These are phyloP conservation scores for Brachionus manjavacas DNA, from an alignment of 1,140 invertebrate species.

Conservation along the genomic window DNA sequence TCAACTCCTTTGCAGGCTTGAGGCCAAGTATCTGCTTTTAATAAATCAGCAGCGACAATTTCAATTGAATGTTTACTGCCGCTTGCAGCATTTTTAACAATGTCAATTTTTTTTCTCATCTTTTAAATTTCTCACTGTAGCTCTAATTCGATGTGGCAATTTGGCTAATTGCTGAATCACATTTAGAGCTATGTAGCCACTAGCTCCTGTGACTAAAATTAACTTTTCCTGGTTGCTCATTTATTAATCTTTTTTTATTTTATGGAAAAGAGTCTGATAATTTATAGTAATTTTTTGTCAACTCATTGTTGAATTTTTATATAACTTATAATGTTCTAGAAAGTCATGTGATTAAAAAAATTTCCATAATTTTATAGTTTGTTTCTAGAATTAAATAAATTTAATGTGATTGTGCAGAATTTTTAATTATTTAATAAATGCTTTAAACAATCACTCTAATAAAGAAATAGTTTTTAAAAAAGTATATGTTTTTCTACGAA, in stretches of 20 bases:
- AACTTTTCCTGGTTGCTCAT: slow-evolving; percentile 18
- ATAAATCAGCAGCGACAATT: slow-evolving; percentile 54
- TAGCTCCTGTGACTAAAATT: slow-evolving; percentile 63
- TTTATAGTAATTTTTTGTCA: neutral
- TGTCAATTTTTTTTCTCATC: slow-evolving; percentile 57
- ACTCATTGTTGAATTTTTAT: neutral
- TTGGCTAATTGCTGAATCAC: slow-evolving; percentile 60
- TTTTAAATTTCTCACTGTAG: slow-evolving; percentile 59
- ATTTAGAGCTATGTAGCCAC: slow-evolving; percentile 62
- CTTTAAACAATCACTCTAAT: too few species aligned
- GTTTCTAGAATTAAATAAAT: too few species aligned
- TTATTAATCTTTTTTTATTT: too few species aligned
- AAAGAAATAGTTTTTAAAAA: too few species aligned
- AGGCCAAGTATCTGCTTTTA: slow-evolving; percentile 53
- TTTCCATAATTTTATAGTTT: neutral
- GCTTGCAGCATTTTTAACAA: slow-evolving; percentile 54
- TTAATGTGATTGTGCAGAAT: too few species aligned
- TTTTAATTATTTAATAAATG: too few species aligned
- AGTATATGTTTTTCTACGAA: too few species aligned
- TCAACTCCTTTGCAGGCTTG: slow-evolving; percentile 59
- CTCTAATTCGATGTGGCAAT: slow-evolving; percentile 60
- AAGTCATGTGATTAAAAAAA: neutral
- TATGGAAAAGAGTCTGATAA: neutral
- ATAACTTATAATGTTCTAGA: neutral
- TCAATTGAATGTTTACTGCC: slow-evolving; percentile 58